These are phyloP conservation scores for Peromyscus nudipes DNA, from an alignment of 2,797 vertebrate species.

Conservation along the genomic window DNA sequence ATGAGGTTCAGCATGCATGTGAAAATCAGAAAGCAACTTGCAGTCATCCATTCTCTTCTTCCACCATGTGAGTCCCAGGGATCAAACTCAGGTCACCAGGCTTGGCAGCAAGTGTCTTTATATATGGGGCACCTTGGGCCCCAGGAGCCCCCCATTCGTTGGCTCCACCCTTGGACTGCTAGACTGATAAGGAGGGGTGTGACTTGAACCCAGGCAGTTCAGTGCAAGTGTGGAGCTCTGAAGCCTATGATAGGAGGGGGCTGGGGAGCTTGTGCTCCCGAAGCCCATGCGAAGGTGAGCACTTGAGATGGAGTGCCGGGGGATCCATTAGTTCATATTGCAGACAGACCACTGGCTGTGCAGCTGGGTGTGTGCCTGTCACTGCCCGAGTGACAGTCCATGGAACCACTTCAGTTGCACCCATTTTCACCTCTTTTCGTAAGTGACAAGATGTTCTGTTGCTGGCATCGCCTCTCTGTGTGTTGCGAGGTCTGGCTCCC, in stretches of 20 bases:
- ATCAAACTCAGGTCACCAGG: neutral
- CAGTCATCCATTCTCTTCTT: neutral
- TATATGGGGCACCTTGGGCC: neutral
- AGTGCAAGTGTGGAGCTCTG: neutral
- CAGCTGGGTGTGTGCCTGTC: slow-evolving; percentile 69
- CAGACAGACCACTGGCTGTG: slow-evolving; percentile 65
- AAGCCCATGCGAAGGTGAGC: slow-evolving; percentile 64
- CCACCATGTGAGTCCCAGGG: neutral
- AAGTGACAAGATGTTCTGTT: slow-evolving; percentile 75
- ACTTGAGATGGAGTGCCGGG: slow-evolving; percentile 61
- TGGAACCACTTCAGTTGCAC: slow-evolving; percentile 74
- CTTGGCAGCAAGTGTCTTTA: neutral
- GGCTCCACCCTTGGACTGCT: neutral
- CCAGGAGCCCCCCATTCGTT: neutral
- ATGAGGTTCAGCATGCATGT: neutral
- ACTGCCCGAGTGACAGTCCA: slow-evolving; percentile 59
- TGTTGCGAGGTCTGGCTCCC: slow-evolving; percentile 59
- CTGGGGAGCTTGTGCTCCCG: neutral
- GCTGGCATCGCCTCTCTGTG: slow-evolving; percentile 53
- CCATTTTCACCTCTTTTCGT: slow-evolving; percentile 81
- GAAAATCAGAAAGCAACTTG: neutral
- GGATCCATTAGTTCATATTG: slow-evolving; percentile 60
- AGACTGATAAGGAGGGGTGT: neutral
- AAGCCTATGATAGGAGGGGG: fast-evolving
- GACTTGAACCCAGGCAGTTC: neutral